Percentiles rank a stretch among this genome's conserved stretches.
Evolutionary conservation across 2,113 vertebrate species (phyloP).

Genomic region (Propithecus coquereli): DNA sequence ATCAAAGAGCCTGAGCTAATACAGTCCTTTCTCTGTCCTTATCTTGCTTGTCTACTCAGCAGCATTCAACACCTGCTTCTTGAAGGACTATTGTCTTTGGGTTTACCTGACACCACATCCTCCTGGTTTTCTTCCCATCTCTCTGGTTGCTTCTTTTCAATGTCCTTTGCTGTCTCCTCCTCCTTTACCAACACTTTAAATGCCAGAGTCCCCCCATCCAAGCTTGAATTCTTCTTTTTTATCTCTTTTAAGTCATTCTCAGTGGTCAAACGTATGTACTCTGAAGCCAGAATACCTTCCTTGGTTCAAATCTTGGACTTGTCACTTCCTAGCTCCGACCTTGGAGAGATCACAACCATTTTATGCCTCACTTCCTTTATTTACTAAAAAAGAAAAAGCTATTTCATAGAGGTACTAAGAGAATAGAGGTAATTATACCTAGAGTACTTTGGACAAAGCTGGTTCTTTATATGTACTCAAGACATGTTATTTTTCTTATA

Average conservation of each 20-base stretch:
- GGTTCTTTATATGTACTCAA: not conserved
- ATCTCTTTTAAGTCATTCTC: not conserved
- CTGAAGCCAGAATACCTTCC: not conserved
- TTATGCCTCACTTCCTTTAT: not conserved
- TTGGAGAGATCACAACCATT: not conserved
- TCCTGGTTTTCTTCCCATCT: not conserved
- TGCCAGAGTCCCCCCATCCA: not conserved
- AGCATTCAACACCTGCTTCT: not conserved
- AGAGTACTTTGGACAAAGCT: not conserved
- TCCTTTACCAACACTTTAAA: not conserved
- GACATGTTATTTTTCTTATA: not conserved
- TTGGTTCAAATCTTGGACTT: not conserved
- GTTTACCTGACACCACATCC: not conserved
- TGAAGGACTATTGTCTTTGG: not conserved
- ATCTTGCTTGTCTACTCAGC: not conserved
- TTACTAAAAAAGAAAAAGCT: not conserved
- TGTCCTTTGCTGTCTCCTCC: not conserved
- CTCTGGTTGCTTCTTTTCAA: not conserved
- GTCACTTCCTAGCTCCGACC: not conserved
- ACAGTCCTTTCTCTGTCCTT: not conserved
- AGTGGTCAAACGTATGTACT: not conserved
- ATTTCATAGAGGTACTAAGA: not conserved
- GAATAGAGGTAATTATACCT: not conserved
- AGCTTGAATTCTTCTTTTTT: not conserved
- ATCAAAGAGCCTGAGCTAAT: not conserved